These are phyloP conservation scores for Machimus rusticus DNA, from an alignment of 2,888 invertebrate species.

Conservation along the genomic window DNA sequence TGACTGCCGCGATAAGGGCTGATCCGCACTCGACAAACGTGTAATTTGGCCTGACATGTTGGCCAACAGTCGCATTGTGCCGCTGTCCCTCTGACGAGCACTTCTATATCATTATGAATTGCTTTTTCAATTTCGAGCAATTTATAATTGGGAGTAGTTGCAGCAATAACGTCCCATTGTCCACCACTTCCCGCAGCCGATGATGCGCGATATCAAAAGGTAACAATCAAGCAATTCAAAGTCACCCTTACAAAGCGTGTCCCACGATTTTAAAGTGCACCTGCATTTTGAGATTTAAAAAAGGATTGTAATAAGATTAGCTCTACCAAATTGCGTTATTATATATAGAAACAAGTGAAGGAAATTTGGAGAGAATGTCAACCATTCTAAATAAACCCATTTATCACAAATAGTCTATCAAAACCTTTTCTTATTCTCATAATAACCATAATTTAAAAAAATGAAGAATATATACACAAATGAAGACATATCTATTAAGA, in stretches of 20 bases:
- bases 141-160: neutral
- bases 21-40: neutral
- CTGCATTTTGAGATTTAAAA: neutral
- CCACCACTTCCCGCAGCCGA: neutral
- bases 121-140: neutral
- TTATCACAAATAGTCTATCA: neutral
- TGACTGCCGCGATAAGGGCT: neutral
- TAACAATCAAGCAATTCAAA: neutral
- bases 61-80: constrained; percentile 7
- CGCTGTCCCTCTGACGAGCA: neutral
- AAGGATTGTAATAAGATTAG: neutral
- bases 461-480: too few relatives aligned
- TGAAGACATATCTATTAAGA: too few relatives aligned
- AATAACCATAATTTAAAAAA: too few relatives aligned
- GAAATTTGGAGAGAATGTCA: neutral
- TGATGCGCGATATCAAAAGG: neutral
- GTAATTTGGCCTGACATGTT: constrained; percentile 32
- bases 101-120: neutral
- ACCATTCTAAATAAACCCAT: neutral
- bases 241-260: neutral
- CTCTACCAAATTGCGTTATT: neutral
- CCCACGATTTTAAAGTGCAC: neutral
- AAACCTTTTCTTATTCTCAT: too few relatives aligned
- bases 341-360: neutral
- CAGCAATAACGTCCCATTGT: neutral